Conservation (phyloP, 2,797 vertebrate species). For the Clarias platycephalus region DNA sequence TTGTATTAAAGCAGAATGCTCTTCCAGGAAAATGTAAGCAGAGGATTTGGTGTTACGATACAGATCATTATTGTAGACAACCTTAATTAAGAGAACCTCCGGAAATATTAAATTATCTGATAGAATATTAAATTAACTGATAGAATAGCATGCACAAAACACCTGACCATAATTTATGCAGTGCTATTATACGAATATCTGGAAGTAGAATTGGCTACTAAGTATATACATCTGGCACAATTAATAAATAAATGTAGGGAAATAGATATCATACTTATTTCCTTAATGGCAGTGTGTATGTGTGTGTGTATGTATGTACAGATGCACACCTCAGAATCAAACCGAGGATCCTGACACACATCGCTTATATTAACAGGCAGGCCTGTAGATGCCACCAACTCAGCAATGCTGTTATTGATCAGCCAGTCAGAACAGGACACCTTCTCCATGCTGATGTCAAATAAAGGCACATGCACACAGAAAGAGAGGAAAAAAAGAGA, state of each 20-base stretch:
- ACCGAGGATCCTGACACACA: conserved; percentile 81
- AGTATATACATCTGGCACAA: background rate
- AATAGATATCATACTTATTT: background rate
- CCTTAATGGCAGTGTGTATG: background rate
- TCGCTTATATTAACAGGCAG: conserved; percentile 83
- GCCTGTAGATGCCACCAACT: conserved; percentile 81
- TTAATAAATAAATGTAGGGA: background rate
- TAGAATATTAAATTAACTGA: background rate
- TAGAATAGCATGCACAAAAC: background rate
- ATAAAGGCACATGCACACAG: conserved; percentile 34
- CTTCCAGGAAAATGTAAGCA: background rate
- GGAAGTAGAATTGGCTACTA: conserved; percentile 4
- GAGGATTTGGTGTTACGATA: background rate
- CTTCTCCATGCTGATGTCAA: conserved; percentile 77
- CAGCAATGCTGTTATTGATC: conserved; percentile 85
- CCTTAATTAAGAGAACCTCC: background rate
- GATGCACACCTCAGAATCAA: conserved; percentile 74
- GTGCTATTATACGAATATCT: background rate
- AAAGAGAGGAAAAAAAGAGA: background rate
- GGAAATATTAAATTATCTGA: background rate
- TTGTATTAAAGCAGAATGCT: background rate
- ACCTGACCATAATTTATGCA: background rate
- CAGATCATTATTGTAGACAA: background rate
- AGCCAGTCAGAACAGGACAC: conserved; percentile 81
- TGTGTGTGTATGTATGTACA: conserved; percentile 7